Evolutionary conservation across 2,888 invertebrate genomes (phyloP), one percentile per base, ranked within the genome.

Genomic region (Hemicrepidius hirtus): DNA sequence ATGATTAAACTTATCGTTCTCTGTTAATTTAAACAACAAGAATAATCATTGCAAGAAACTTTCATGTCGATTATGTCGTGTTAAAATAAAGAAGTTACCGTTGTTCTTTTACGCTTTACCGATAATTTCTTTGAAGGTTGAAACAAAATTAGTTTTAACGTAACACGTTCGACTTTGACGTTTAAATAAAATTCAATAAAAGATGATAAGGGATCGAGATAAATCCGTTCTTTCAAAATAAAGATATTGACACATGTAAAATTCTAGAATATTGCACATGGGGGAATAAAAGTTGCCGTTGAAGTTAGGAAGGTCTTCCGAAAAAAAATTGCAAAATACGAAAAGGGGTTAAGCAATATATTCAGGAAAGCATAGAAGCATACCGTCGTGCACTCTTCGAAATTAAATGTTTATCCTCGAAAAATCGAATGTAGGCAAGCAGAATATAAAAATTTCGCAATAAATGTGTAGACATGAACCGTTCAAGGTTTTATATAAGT

Each of bases 351-450:
- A 32, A n/a, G 32, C 57, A 18, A 57, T 57, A 57, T 57, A 37
- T 57, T 40, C 37, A 13, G 57, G 40, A n/a, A 57, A 37, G 35
- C 6, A 35, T 35, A 40, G 20, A 6, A 18, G 57, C 37, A 40
- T 21, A 21, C 7, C 28, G 53, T 60, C 28, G 53, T 60, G 62
- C 66, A 49, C 66, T 24, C 24, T 20, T 46, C 72, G 66, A 73
- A 82, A 82, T 79, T 80, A 80, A 82, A 82, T 78, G 79, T 82
- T 76, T 66, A 75, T 77, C 80, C 80, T 80, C 81, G 79, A 82
- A 80, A 81, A 81, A 75, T 78, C 74, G 73, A 73, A 57, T 62
- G 60, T 32, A 63, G 41, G 49, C 49, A 63, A 32, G 63, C 49
- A 28, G 49, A 63, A 63, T 44, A 67, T 46, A 62, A 68, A 67